phyloP scores from a whole-genome alignment of 2,888 invertebrate genomes.

The Embidobia sp. region DNA sequence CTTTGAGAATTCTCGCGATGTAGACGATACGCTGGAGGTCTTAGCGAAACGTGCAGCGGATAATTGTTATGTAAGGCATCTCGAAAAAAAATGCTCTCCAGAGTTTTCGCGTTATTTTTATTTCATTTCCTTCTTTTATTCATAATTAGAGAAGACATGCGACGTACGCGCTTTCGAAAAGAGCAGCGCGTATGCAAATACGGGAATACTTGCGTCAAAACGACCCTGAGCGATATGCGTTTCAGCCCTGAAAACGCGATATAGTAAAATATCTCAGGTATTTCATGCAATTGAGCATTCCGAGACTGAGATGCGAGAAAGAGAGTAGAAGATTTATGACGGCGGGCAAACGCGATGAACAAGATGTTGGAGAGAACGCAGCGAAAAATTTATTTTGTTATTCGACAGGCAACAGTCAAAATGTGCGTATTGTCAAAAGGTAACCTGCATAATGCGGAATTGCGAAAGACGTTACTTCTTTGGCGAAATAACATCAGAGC shows the following conservation, averaged over 20 bases:
- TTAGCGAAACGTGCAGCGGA: too few relatives aligned
- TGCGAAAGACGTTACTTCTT: conserved; percentile 18
- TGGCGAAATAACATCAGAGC: conserved; percentile 9
- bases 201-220: conserved; percentile 27
- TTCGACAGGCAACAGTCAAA: conserved; percentile 33
- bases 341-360: conserved; percentile 19
- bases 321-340: conserved; percentile 54
- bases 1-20: too few relatives aligned
- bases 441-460: conserved; percentile 28
- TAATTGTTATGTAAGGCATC: too few relatives aligned
- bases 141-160: conserved; percentile 22
- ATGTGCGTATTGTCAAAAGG: conserved; percentile 30
- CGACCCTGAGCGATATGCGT: conserved; percentile 31
- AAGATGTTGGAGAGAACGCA: conserved; percentile 12
- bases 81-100: neutral
- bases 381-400: conserved; percentile 14
- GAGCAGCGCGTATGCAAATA: conserved; percentile 22
- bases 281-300: conserved; percentile 61
- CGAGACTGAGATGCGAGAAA: conserved; percentile 42
- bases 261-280: conserved; percentile 52
- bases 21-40: too few relatives aligned
- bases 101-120: neutral
- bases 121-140: neutral
- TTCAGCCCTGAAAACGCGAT: conserved; percentile 37
- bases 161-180: conserved; percentile 11